These are phyloP conservation scores for Sinopyrophorus schimmeli DNA, from an alignment of 2,888 invertebrate genomes.

Conservation along the genomic window DNA sequence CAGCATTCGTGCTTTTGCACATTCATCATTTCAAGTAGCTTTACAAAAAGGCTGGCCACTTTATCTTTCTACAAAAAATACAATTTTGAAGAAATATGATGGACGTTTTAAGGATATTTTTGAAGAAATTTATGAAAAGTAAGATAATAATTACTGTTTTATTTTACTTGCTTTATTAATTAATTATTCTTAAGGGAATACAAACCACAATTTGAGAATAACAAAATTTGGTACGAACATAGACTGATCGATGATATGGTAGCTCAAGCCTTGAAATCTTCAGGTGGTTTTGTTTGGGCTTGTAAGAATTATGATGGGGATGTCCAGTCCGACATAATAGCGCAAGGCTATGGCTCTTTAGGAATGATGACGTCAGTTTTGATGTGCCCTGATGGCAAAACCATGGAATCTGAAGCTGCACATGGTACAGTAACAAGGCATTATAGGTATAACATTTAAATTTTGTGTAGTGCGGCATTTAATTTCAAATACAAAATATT, in stretches of 20 bases:
- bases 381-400: conserved; percentile 85
- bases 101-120: conserved; percentile 92
- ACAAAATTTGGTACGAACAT: conserved; percentile 89
- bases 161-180: conserved; percentile 2
- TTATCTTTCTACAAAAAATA: conserved; percentile 91
- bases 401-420: conserved; percentile 89
- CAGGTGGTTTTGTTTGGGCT: conserved; percentile 88
- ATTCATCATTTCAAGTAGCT: conserved; percentile 87
- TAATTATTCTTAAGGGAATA: conserved; percentile 62
- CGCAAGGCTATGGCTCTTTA: conserved; percentile 77
- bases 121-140: conserved; percentile 84
- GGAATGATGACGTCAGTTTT: conserved; percentile 92
- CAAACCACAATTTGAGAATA: conserved; percentile 72
- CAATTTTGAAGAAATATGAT: conserved; percentile 86
- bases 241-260: conserved; percentile 92
- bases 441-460: conserved; percentile 60
- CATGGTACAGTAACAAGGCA: conserved; percentile 91
- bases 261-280: conserved; percentile 80
- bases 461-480: neutral
- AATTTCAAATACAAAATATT: no score
- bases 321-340: conserved; percentile 87
- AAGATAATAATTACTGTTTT: conserved; percentile 39
- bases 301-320: conserved; percentile 95
- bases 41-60: conserved; percentile 83
- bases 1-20: conserved; percentile 81